phyloP scores from a whole-genome alignment of 1,140 invertebrate species.

The Armadillidium nasatum region DNA sequence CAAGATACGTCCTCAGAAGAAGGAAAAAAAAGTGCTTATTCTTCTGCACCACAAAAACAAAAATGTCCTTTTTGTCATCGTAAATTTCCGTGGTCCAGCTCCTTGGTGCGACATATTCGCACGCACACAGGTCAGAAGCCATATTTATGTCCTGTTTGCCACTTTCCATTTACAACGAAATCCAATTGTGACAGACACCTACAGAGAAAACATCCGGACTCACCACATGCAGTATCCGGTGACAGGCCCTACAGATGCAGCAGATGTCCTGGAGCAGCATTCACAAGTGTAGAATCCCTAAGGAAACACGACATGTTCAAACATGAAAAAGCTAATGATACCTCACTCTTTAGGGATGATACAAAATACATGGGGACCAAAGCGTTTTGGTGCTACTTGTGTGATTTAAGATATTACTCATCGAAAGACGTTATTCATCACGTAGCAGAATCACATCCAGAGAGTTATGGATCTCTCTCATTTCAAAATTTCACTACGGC shows the following conservation, averaged over 20 bases:
- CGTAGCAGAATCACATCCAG: slow-evolving; percentile 64
- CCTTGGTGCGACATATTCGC: slow-evolving; percentile 81
- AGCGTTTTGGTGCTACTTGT: slow-evolving; percentile 88
- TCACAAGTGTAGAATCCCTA: slow-evolving; percentile 72
- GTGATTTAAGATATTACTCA: slow-evolving; percentile 75
- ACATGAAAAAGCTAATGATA: slow-evolving; percentile 52
- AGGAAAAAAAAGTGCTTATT: slow-evolving; percentile 93
- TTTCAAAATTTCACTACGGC: background rate
- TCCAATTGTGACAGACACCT: slow-evolving; percentile 94
- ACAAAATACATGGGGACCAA: slow-evolving; percentile 47
- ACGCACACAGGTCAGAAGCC: slow-evolving; percentile 95
- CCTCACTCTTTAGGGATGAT: slow-evolving; percentile 45
- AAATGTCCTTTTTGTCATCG: slow-evolving; percentile 84
- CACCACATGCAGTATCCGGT: slow-evolving; percentile 54
- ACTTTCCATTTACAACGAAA: slow-evolving; percentile 89
- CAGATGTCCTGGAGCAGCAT: slow-evolving; percentile 76
- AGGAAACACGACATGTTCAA: slow-evolving; percentile 70
- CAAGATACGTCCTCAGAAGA: slow-evolving; percentile 34
- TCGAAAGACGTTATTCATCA: slow-evolving; percentile 75
- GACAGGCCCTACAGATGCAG: slow-evolving; percentile 79
- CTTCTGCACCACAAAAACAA: slow-evolving; percentile 83
- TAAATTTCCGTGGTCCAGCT: slow-evolving; percentile 93
- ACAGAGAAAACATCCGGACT: slow-evolving; percentile 76
- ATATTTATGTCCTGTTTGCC: slow-evolving; percentile 86
- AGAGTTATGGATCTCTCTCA: slow-evolving; percentile 51